These are phyloP conservation scores for Apantesis nais DNA, from an alignment of 2,888 invertebrate species.

Conservation along the genomic window DNA sequence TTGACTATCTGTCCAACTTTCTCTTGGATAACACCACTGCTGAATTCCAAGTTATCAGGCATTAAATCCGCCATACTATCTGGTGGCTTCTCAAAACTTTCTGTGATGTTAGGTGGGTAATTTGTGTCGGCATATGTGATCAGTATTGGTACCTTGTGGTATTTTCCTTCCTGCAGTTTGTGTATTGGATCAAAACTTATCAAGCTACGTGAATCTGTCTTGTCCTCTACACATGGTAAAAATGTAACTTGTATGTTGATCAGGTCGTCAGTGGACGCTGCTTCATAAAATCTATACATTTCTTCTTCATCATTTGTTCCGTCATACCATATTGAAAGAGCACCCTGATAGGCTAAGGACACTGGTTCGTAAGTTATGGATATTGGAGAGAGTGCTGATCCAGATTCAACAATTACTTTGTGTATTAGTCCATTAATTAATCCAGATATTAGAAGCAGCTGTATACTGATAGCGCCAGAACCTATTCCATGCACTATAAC, in stretches of 20 bases:
- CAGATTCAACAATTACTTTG: constrained; percentile 73
- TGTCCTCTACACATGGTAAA: constrained; percentile 68
- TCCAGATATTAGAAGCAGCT: constrained; percentile 68
- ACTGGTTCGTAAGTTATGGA: constrained; percentile 63
- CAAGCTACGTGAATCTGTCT: constrained; percentile 40
- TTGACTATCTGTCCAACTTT: constrained; percentile 65
- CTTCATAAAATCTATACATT: constrained; percentile 59
- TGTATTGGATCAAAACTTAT: constrained; percentile 64
- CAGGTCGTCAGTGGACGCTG: constrained; percentile 47
- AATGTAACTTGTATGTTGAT: constrained; percentile 54
- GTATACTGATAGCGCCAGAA: constrained; percentile 69
- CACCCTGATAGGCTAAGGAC: constrained; percentile 62
- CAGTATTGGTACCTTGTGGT: constrained; percentile 65
- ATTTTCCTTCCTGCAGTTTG: constrained; percentile 55
- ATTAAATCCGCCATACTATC: constrained; percentile 60
- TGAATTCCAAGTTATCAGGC: constrained; percentile 69
- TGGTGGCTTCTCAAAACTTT: constrained; percentile 54
- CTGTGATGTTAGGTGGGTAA: constrained; percentile 51
- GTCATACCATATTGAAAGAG: constrained; percentile 76
- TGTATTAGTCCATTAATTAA: constrained; percentile 65
- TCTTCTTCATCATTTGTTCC: constrained; percentile 46
- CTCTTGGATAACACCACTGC: constrained; percentile 47
- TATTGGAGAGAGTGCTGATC: constrained; percentile 69
- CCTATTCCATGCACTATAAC: constrained; percentile 74
- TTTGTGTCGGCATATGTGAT: constrained; percentile 60